A percentile compares a stretch with the other conserved stretches of the same genome.
phyloP scores from a whole-genome alignment of 2,113 vertebrate species.

The Clupea harengus region DNA sequence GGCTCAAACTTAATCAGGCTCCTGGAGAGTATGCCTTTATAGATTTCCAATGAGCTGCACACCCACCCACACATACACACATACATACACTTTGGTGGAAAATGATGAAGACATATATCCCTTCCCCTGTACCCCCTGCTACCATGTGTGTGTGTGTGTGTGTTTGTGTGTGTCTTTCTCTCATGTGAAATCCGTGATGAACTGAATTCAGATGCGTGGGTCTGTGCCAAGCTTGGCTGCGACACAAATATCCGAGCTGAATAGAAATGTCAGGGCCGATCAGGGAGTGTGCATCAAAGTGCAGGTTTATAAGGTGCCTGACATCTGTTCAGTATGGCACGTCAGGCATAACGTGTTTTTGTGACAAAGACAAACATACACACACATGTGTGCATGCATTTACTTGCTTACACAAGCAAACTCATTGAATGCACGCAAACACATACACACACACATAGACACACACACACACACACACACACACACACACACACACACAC shows the following conservation, averaged over 20 bases:
- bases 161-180: constrained; percentile 8
- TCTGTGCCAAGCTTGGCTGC: not conserved
- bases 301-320: not conserved
- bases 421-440: not conserved
- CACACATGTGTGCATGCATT: not conserved
- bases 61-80: constrained; percentile 12
- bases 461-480: constrained; percentile 9
- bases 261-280: not conserved
- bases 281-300: not conserved
- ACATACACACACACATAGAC: constrained; percentile 3
- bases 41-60: constrained; percentile 43
- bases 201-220: not conserved
- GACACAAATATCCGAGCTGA: not conserved
- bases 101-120: constrained; percentile 37
- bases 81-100: not conserved
- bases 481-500: not conserved
- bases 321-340: not conserved
- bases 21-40: constrained; percentile 34
- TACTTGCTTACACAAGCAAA: not conserved
- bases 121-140: not conserved
- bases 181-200: not conserved
- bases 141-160: not conserved
- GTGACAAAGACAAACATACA: constrained; percentile 7
- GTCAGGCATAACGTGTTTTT: not conserved
- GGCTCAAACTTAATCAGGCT: constrained; percentile 42